Percentiles rank a stretch among this genome's conserved stretches.
Evolutionary conservation across 2,797 vertebrate species (phyloP).

Genomic region (Hypotaenidia okinawae): DNA sequence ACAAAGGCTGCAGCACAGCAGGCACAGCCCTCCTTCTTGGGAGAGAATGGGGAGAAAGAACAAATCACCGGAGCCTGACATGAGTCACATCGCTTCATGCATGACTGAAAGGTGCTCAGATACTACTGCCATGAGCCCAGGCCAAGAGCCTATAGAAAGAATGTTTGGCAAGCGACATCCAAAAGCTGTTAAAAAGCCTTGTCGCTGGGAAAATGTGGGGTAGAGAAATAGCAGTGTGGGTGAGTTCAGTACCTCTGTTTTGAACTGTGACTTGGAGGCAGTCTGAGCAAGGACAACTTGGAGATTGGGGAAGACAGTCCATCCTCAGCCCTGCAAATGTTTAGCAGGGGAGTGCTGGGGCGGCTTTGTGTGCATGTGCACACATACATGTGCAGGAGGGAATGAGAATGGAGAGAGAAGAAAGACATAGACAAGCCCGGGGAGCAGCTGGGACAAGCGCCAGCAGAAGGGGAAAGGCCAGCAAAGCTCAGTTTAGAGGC

Average conservation of each 20-base stretch:
- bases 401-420: background rate
- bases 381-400: background rate
- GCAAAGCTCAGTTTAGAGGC: background rate
- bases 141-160: background rate
- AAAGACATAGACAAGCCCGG: background rate
- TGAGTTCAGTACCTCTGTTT: background rate
- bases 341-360: background rate
- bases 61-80: conserved; percentile 41
- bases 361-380: no score
- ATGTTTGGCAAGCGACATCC: background rate
- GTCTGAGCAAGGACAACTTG: background rate
- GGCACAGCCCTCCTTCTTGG: background rate
- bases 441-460: background rate
- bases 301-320: fast-evolving
- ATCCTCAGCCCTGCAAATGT: background rate
- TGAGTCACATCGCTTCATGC: conserved; percentile 48
- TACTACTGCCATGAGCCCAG: background rate
- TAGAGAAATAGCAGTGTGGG: background rate
- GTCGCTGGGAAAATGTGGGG: background rate
- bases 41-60: conserved; percentile 46
- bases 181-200: background rate
- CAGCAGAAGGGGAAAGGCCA: background rate
- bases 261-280: background rate
- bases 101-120: conserved; percentile 56
- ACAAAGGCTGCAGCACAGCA: conserved; percentile 54